Percentiles rank a stretch among this genome's conserved stretches.
Evolutionary conservation across 1,140 invertebrate species (phyloP).

Genomic region (Meloidogyne chitwoodi): DNA sequence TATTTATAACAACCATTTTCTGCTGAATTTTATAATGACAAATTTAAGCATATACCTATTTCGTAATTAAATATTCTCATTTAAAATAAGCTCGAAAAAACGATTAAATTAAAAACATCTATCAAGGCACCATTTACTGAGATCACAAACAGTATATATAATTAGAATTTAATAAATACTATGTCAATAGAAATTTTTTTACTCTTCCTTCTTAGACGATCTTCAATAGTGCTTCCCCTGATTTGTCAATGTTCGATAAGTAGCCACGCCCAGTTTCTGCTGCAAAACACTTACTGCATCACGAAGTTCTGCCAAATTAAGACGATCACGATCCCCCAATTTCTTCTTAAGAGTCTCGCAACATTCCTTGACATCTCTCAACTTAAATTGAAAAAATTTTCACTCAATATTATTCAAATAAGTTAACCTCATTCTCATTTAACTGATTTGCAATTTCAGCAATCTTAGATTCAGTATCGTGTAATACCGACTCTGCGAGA

Average conservation of each 20-base stretch:
- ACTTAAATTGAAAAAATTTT: constrained; percentile 34
- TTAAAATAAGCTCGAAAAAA: no score
- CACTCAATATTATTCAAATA: background rate
- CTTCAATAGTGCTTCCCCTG: constrained; percentile 65
- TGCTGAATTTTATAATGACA: no score
- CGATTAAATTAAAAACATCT: no score
- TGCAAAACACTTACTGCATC: constrained; percentile 81
- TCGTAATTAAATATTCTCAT: no score
- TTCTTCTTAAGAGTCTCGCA: constrained; percentile 45
- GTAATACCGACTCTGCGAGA: constrained; percentile 90
- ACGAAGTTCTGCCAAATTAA: constrained; percentile 80
- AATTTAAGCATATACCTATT: no score
- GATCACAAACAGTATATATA: no score
- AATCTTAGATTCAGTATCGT: constrained; percentile 96
- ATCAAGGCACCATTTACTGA: no score
- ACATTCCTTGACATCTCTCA: constrained; percentile 47
- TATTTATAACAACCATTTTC: background rate
- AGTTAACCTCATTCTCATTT: constrained; percentile 79
- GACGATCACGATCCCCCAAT: constrained; percentile 74
- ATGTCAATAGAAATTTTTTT: background rate
- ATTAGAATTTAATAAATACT: no score
- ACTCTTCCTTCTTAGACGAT: background rate
- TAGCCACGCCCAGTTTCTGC: constrained; percentile 98
- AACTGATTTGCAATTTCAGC: constrained; percentile 94
- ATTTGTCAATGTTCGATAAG: constrained; percentile 79